These are phyloP conservation scores for Colaptes auratus DNA, from an alignment of 2,113 vertebrate genomes.

Conservation along the genomic window DNA sequence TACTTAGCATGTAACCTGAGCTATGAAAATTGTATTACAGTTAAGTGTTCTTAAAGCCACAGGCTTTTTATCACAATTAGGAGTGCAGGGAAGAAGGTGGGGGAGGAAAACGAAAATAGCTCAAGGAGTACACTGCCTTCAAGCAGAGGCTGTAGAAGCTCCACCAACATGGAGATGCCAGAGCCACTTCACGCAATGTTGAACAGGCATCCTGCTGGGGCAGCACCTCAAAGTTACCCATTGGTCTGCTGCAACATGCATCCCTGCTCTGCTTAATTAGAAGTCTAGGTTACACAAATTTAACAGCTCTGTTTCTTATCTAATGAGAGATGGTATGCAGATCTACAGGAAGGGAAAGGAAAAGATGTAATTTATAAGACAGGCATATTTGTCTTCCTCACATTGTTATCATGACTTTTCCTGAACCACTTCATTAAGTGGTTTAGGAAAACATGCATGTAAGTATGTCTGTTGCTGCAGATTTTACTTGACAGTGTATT, in stretches of 20 bases:
- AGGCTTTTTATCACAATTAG: slow-evolving; percentile 49
- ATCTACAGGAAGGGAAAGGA: neutral
- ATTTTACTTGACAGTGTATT: neutral
- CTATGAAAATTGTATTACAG: slow-evolving; percentile 56
- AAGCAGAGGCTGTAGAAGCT: neutral
- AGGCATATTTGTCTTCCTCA: neutral
- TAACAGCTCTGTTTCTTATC: neutral
- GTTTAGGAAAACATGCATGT: neutral
- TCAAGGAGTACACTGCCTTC: neutral
- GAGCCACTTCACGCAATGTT: neutral
- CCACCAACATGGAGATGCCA: neutral
- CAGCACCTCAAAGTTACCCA: neutral
- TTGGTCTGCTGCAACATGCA: neutral
- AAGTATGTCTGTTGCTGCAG: neutral
- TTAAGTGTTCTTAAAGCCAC: slow-evolving; percentile 59
- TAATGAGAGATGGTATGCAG: neutral
- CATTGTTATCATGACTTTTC: neutral
- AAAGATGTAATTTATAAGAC: neutral
- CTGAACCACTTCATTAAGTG: neutral
- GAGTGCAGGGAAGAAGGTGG: neutral
- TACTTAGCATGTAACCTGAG: slow-evolving; percentile 60
- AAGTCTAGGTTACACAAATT: neutral
- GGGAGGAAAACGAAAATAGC: slow-evolving; percentile 8
- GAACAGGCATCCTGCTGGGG: neutral
- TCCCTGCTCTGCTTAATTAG: neutral